Conservation (phyloP, 2,113 vertebrate genomes). For the Phyllostomus discolor region DNA sequence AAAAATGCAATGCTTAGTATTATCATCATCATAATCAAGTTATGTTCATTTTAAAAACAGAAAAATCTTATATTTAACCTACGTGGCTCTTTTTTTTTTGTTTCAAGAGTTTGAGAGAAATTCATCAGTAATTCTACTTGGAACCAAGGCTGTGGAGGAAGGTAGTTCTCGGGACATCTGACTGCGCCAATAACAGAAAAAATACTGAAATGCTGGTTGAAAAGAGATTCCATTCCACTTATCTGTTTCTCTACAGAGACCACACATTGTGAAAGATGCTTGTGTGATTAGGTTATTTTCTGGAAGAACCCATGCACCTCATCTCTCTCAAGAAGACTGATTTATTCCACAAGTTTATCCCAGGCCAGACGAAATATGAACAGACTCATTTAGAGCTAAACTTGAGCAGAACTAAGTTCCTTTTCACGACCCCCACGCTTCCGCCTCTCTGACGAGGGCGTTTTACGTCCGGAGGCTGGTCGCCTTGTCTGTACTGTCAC, state of each 20-base stretch:
- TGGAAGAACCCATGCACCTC: not conserved
- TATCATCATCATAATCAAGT: not conserved
- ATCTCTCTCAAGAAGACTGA: not conserved
- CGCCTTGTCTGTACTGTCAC: slow-evolving; percentile 41
- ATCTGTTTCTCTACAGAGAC: not conserved
- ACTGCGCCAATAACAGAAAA: not conserved
- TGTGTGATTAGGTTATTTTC: not conserved
- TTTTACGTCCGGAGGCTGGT: not conserved
- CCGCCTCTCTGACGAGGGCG: not conserved
- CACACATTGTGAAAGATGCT: not conserved
- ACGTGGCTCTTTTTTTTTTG: not conserved
- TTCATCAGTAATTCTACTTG: not conserved
- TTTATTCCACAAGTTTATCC: not conserved
- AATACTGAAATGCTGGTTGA: not conserved
- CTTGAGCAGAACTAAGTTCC: not conserved
- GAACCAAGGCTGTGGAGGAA: not conserved
- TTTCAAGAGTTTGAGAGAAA: not conserved
- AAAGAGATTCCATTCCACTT: not conserved
- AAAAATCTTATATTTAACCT: not conserved
- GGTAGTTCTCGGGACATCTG: not conserved
- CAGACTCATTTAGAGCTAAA: not conserved
- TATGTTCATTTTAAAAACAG: not conserved
- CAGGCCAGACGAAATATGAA: not conserved
- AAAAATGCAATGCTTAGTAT: not conserved
- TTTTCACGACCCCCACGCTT: not conserved